Conservation (phyloP, 2,797 vertebrate species). For the Mycteria americana region DNA sequence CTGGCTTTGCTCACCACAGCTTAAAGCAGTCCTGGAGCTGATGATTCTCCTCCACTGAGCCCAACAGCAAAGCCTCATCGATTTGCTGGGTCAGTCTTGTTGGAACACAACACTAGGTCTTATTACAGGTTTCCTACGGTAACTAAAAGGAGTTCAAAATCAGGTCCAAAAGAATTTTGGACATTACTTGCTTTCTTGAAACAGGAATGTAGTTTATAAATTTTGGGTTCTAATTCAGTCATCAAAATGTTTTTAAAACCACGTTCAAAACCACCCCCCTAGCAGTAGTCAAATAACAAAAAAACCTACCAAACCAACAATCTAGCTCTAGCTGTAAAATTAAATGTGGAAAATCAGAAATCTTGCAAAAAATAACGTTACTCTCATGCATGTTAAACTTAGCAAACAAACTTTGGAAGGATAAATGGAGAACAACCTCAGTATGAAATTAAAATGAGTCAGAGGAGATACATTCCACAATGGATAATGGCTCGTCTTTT, state of each 20-base stretch:
- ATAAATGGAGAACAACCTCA: slow-evolving; percentile 62
- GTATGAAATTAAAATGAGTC: slow-evolving; percentile 32
- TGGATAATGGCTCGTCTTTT: slow-evolving; percentile 61
- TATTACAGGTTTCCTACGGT: neutral
- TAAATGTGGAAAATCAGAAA: slow-evolving; percentile 39
- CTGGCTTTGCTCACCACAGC: neutral
- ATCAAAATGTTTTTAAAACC: neutral
- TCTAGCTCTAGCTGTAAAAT: slow-evolving; percentile 9
- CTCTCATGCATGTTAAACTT: slow-evolving; percentile 62
- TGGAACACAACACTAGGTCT: neutral
- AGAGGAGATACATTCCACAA: slow-evolving; percentile 53
- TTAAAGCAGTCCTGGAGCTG: neutral
- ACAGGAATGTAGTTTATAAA: neutral
- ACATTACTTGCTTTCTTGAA: neutral
- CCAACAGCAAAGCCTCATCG: neutral
- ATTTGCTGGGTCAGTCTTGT: neutral
- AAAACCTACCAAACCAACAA: slow-evolving; percentile 36
- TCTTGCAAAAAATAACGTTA: slow-evolving; percentile 57
- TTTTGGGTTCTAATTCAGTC: neutral
- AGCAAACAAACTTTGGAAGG: slow-evolving; percentile 57
- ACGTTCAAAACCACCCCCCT: neutral
- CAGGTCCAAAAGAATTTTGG: neutral
- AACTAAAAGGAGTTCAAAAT: neutral
- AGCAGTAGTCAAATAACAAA: neutral
- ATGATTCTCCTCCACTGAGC: neutral